Evolutionary conservation across 2,113 vertebrate genomes (phyloP).

Genomic region (Xenus cinereus): DNA sequence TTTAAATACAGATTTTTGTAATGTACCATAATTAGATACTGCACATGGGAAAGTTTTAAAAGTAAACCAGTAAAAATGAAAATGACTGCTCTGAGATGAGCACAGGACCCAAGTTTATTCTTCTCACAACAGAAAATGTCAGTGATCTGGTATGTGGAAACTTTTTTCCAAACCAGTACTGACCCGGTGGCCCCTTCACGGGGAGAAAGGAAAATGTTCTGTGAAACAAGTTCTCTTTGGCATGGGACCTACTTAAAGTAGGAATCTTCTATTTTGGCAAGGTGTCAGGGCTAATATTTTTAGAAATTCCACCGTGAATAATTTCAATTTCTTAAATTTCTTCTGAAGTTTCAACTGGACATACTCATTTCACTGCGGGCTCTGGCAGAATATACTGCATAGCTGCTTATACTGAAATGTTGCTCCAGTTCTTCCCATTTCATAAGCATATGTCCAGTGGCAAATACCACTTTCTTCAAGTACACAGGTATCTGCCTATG

Average conservation of each 20-base stretch:
- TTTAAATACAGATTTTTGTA: constrained; percentile 29
- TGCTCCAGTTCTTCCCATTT: not conserved
- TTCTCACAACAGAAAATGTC: constrained; percentile 18
- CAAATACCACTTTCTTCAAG: not conserved
- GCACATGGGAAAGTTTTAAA: constrained; percentile 37
- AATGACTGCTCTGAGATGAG: constrained; percentile 38
- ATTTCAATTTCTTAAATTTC: not conserved
- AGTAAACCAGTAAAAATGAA: constrained; percentile 58
- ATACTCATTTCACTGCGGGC: not conserved
- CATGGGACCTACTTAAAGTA: not conserved
- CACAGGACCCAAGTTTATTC: not conserved
- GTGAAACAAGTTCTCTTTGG: not conserved
- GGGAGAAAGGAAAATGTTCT: not conserved
- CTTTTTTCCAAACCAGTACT: constrained; percentile 24
- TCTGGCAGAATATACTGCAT: not conserved
- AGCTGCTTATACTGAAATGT: not conserved
- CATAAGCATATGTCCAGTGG: not conserved
- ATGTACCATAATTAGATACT: constrained; percentile 46
- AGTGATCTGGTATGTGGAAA: not conserved
- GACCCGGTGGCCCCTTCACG: not conserved
- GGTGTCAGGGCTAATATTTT: not conserved
- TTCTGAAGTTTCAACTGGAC: not conserved
- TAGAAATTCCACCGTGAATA: not conserved
- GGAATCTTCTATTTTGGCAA: not conserved
- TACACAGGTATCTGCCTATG: not conserved